A percentile compares a stretch with the other conserved stretches of the same genome.
phyloP scores from a whole-genome alignment of 2,888 invertebrate genomes.

The Rutpela maculata region DNA sequence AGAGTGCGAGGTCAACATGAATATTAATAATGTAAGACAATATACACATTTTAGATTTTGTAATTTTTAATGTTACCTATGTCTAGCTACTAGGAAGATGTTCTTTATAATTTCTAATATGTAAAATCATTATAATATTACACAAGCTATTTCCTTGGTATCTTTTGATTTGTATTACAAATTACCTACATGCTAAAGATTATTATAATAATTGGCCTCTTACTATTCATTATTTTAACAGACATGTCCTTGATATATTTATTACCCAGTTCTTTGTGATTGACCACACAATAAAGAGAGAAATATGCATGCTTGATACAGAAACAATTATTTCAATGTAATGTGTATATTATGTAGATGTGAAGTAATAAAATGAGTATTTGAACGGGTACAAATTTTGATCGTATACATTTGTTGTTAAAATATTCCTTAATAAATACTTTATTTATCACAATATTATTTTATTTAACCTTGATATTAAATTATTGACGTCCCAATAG shows the following conservation, averaged over 20 bases:
- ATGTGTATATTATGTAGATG: neutral
- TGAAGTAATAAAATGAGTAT: neutral
- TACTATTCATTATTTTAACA: slow-evolving; percentile 21
- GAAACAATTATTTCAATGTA: neutral
- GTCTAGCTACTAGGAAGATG: slow-evolving; percentile 14
- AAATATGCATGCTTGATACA: neutral
- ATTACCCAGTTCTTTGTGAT: neutral
- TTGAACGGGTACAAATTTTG: neutral
- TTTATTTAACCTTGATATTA: neutral
- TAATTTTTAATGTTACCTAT: slow-evolving; percentile 12
- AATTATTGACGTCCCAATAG: neutral
- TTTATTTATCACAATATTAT: neutral
- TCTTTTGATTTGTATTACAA: neutral
- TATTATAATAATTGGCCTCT: slow-evolving; percentile 24
- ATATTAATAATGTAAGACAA: slow-evolving; percentile 8
- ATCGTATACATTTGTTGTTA: neutral
- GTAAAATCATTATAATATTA: slow-evolving; percentile 17
- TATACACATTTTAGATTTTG: slow-evolving; percentile 13
- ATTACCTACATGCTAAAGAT: neutral
- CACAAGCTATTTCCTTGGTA: neutral
- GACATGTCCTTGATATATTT: slow-evolving; percentile 21
- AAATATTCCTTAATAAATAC: neutral
- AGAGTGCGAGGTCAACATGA: slow-evolving; percentile 1
- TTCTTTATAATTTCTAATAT: slow-evolving; percentile 16
- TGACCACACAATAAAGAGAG: slow-evolving; percentile 12